These are phyloP conservation scores for Characodon lateralis DNA, from an alignment of 2,797 vertebrate genomes.

Conservation along the genomic window DNA sequence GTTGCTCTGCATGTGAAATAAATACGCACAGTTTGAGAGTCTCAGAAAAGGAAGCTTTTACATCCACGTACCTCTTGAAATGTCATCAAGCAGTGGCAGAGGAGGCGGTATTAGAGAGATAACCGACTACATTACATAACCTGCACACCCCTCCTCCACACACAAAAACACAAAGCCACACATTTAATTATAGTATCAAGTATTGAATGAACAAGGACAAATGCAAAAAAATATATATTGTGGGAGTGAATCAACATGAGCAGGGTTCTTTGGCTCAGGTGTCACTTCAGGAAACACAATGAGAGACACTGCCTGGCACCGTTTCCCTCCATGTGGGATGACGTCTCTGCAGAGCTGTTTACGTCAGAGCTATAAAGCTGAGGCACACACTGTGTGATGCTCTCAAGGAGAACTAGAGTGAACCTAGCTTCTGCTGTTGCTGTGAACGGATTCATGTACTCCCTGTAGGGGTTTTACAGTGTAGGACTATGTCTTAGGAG, in stretches of 20 bases:
- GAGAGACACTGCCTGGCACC: constrained; percentile 27
- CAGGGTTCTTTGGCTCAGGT: constrained; percentile 27
- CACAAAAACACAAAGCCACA: constrained; percentile 3
- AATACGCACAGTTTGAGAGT: constrained; percentile 47
- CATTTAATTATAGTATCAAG: constrained; percentile 34
- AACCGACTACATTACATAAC: constrained; percentile 38
- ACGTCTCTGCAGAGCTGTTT: constrained; percentile 53
- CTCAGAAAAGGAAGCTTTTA: constrained; percentile 50
- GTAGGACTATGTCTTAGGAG: constrained; percentile 42
- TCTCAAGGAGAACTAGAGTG: constrained; percentile 61
- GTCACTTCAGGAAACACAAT: constrained; percentile 46
- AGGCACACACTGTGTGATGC: constrained; percentile 39
- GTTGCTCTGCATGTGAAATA: not conserved
- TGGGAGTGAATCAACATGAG: constrained; percentile 36
- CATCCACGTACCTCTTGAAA: constrained; percentile 17
- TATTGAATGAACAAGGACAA: constrained; percentile 12
- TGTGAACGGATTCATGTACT: constrained; percentile 65
- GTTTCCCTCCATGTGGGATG: constrained; percentile 38
- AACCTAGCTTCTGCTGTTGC: constrained; percentile 56
- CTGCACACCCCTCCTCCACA: constrained; percentile 13
- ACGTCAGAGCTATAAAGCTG: constrained; percentile 49
- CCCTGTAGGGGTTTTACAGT: constrained; percentile 47
- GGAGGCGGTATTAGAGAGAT: constrained; percentile 44
- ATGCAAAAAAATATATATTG: constrained; percentile 20
- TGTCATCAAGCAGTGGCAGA: constrained; percentile 43